A percentile compares a stretch with the other conserved stretches of the same genome.
Evolutionary conservation across 2,888 invertebrate species (phyloP).

Genomic region (Dendrolimus houi): DNA sequence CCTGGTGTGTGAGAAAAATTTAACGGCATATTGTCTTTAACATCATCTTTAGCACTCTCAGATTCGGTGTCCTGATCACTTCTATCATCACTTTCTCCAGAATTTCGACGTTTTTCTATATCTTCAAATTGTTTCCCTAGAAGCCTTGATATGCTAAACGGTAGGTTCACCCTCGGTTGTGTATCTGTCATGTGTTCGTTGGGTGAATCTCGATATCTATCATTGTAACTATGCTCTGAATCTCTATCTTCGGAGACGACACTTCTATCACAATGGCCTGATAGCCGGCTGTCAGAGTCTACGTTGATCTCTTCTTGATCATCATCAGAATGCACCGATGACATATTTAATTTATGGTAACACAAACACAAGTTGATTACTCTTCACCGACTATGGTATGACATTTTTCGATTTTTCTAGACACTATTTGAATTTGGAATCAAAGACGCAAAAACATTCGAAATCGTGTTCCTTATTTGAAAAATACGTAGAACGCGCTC

Average conservation of each 20-base stretch:
- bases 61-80: slow-evolving; percentile 72
- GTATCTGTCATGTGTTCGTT: slow-evolving; percentile 69
- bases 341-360: slow-evolving; percentile 40
- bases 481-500: slow-evolving; percentile 46
- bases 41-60: slow-evolving; percentile 65
- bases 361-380: too few species aligned
- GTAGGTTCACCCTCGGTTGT: slow-evolving; percentile 76
- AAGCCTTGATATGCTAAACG: slow-evolving; percentile 89
- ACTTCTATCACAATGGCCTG: slow-evolving; percentile 68
- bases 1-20: slow-evolving; percentile 62
- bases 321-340: slow-evolving; percentile 76
- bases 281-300: slow-evolving; percentile 79
- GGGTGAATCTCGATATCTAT: slow-evolving; percentile 64
- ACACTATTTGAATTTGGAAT: too few species aligned
- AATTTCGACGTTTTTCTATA: slow-evolving; percentile 69
- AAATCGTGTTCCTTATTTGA: slow-evolving; percentile 14
- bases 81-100: slow-evolving; percentile 67
- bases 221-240: slow-evolving; percentile 74
- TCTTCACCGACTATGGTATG: too few species aligned
- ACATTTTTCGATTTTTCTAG: slow-evolving; percentile 22
- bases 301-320: slow-evolving; percentile 82
- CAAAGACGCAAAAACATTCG: too few species aligned
- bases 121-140: slow-evolving; percentile 86
- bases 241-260: slow-evolving; percentile 73
- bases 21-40: slow-evolving; percentile 53